Conservation (phyloP, 2,797 vertebrate genomes). For the Rhinella marina region DNA sequence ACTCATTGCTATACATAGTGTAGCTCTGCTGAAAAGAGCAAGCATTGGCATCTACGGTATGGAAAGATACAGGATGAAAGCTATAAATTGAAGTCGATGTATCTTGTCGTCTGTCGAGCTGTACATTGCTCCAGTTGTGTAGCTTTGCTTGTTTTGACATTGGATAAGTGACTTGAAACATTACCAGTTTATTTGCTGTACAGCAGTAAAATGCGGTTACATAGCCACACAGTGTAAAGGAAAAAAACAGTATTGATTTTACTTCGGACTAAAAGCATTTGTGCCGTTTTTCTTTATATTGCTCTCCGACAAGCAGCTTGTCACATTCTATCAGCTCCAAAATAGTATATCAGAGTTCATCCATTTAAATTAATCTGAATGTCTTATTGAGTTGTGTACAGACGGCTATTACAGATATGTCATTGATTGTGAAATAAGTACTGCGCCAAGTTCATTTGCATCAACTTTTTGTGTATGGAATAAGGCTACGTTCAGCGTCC, state of each 20-base stretch:
- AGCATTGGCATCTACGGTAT: too few species aligned
- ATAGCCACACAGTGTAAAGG: constrained; percentile 39
- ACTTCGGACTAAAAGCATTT: constrained; percentile 43
- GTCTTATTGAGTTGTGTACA: constrained; percentile 1
- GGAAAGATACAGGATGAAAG: too few species aligned
- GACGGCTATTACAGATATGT: not conserved
- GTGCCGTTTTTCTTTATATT: constrained; percentile 30
- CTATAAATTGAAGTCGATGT: not conserved
- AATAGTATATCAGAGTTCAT: constrained; percentile 11
- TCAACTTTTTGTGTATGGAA: not conserved
- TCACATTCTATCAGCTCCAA: constrained; percentile 29
- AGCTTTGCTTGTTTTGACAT: constrained; percentile 22
- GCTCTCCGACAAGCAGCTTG: constrained; percentile 22
- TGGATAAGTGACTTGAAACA: constrained; percentile 43
- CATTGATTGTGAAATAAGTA: constrained; percentile 14
- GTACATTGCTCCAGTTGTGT: not conserved
- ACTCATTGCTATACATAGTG: too few species aligned
- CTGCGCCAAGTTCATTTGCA: not conserved
- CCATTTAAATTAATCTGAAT: constrained; percentile 40
- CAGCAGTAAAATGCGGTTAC: constrained; percentile 35
- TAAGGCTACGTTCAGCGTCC: not conserved
- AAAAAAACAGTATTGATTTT: constrained; percentile 54
- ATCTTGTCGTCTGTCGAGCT: not conserved
- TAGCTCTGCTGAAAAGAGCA: too few species aligned
- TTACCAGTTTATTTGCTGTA: constrained; percentile 36